Evolutionary conservation across 2,888 invertebrate genomes (phyloP).

Genomic region (Clunio marinus): DNA sequence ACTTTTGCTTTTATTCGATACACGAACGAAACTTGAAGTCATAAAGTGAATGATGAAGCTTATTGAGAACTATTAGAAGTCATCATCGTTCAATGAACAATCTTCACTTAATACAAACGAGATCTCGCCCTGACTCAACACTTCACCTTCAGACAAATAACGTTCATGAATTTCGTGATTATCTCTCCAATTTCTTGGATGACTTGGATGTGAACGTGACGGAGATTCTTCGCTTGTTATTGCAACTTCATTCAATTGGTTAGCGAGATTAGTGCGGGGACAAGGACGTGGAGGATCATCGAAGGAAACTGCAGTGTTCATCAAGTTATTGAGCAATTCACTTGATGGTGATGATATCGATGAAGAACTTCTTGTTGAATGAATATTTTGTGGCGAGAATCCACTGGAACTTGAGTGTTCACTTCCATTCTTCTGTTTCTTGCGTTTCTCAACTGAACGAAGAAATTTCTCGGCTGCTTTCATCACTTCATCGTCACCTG

Average conservation of each 20-base stretch:
- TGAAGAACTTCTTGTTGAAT: background rate
- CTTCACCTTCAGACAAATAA: slow-evolving; percentile 16
- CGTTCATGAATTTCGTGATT: background rate
- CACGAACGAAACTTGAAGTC: too few relatives aligned
- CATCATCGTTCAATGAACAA: background rate
- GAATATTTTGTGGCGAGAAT: background rate
- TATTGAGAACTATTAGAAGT: background rate
- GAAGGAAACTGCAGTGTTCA: background rate
- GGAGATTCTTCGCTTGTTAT: background rate
- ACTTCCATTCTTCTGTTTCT: background rate
- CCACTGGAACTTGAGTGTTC: background rate
- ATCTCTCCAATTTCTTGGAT: background rate
- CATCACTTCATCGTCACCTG: slow-evolving; percentile 6
- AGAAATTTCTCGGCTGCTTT: slow-evolving; percentile 13
- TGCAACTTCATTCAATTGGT: background rate
- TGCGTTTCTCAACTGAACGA: slow-evolving; percentile 15
- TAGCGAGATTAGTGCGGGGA: background rate
- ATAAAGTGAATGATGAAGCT: too few relatives aligned
- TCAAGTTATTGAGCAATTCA: background rate
- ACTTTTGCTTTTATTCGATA: too few relatives aligned
- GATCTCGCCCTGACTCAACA: slow-evolving; percentile 18
- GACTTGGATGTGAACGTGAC: background rate
- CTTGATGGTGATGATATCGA: background rate
- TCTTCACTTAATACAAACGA: background rate
- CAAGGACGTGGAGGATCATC: background rate